Base-by-base conservation (phyloP, 2,113 vertebrate genomes). In the Nothocercus julius region DNA sequence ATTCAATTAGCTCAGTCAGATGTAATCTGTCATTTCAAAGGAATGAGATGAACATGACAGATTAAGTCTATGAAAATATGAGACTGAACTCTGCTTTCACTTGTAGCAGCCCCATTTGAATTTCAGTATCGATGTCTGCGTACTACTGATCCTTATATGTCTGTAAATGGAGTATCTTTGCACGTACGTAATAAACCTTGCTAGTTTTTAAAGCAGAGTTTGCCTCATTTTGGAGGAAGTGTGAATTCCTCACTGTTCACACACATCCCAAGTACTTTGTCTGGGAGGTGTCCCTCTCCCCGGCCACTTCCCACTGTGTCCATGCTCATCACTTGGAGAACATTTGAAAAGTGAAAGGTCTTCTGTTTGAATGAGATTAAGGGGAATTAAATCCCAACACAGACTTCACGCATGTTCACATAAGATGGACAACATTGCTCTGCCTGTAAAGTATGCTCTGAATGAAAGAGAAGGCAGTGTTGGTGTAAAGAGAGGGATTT, bases 11-110 rank as follows among this genome's bases (percentile, higher is more conserved):
- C 38, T 67, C 62, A 32, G 34, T 77, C 85, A 74, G 19, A 80
- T 70, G 40, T 82, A 92, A 94, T 66, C 62, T 25, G 40, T 47
- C 82, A 80, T 95, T 85, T 92, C 13, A 42, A 92, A 92, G 61
- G 49, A 91, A 45, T 32, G 34, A 81, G 59, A 90, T 49, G 56
- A 83, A 83, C 1, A 1, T 14, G 28, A 63, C 32, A 74, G 59
- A 91, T 94, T 53, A 95, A 42, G 75, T 83, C 68, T 61, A 54
- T 38, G 79, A 91, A 92, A 93, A 63, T 27, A 42, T 11, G 45
- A 88, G 25, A 81, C 63, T 78, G 42, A 87, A 81, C 70, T 85
- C 40, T 3, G 1, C 62, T 91, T 82, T 73, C 63, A 54, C 8
- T 92, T 84, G 56, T 62, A 69, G 42, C 54, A 81, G 21, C 25